These are phyloP conservation scores for Bolinopsis microptera DNA, from an alignment of 37 sponge, comb jelly and placozoan species.

Conservation along the genomic window DNA sequence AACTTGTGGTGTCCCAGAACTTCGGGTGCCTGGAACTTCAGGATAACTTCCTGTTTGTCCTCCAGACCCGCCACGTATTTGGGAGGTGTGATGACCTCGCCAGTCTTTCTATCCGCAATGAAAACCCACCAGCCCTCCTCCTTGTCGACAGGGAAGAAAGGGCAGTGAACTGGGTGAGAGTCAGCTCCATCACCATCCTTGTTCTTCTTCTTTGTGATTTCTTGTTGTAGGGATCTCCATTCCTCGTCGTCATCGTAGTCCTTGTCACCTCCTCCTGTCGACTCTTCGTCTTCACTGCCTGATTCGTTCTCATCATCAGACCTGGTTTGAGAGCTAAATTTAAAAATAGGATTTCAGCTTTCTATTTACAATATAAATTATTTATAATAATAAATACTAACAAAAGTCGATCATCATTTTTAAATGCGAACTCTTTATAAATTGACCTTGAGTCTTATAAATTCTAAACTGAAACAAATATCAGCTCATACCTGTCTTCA, in stretches of 20 bases:
- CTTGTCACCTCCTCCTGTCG: background rate
- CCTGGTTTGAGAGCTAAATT: too few relatives aligned
- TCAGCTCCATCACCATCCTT: slow-evolving; percentile 31
- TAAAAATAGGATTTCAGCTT: too few relatives aligned
- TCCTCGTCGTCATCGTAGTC: slow-evolving; percentile 77
- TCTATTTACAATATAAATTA: too few relatives aligned
- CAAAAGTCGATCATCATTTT: background rate
- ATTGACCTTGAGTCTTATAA: too few relatives aligned
- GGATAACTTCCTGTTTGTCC: slow-evolving; percentile 67
- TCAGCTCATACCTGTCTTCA: slow-evolving; percentile 7
- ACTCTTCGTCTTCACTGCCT: slow-evolving; percentile 22
- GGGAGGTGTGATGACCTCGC: slow-evolving; percentile 71
- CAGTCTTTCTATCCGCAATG: slow-evolving; percentile 74
- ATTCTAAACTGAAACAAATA: too few relatives aligned
- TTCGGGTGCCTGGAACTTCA: slow-evolving; percentile 77
- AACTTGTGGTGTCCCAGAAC: slow-evolving; percentile 69
- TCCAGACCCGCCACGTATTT: slow-evolving; percentile 75
- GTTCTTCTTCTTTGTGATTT: slow-evolving; percentile 71
- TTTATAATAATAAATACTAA: too few relatives aligned
- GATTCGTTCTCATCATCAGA: slow-evolving; percentile 35
- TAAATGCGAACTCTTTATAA: background rate
- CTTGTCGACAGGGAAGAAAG: slow-evolving; percentile 85
- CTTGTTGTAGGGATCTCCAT: slow-evolving; percentile 77
- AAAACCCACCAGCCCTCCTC: slow-evolving; percentile 94
- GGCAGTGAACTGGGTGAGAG: slow-evolving; percentile 81